Base-by-base conservation (phyloP, 2,888 invertebrate genomes). In the Melieria omissa region DNA sequence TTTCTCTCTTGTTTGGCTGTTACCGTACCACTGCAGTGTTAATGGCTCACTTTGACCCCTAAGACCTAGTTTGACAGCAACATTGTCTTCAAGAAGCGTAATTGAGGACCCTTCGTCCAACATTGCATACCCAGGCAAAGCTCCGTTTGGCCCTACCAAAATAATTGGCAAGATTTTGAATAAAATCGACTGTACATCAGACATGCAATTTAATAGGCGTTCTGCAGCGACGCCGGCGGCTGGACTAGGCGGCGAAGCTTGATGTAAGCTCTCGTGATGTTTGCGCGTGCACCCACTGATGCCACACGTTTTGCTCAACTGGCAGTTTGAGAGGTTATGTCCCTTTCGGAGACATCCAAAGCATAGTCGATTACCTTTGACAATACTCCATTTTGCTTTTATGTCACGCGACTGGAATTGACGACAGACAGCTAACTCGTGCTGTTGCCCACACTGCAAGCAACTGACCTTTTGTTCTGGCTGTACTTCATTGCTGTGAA, bases 141-240 rank as follows among this genome's bases (percentile, higher is more conserved):
- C n/a, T 7, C 46, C 45, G 0, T 55, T 60, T 0, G 66, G 64
- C 7, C 65, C 72, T 65, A 60, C 70, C 16, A 74, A 29, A 44
- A 10, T 72, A 6, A 74, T 58, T 9, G 72, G 72, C 3, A 72
- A 10, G 16, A 74, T 70, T 68, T 74, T 63, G 41, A 70, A 72
- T n/a, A 74, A 61, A 1, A 66, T 63, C 9, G 12, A 47, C 16
- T 62, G n/a, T 46, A 29, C 10, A 9, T 29, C 47, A 5, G 46
- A 47, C 29, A 10, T 29, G 49, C 62, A 47, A 29, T 44, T 62
- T 29, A 62, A 62, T 9, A 62, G 9, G 6, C 62, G 62, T 44
- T 61, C 55, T 29, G 29, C 0, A 29, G 29, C 29, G 29, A 29
- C 29, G 29, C 3, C 29, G 29, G 29, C 29, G 3, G 54, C 16